phyloP scores from a whole-genome alignment of 1,140 invertebrate species.

The Cataglyphis hispanica region DNA sequence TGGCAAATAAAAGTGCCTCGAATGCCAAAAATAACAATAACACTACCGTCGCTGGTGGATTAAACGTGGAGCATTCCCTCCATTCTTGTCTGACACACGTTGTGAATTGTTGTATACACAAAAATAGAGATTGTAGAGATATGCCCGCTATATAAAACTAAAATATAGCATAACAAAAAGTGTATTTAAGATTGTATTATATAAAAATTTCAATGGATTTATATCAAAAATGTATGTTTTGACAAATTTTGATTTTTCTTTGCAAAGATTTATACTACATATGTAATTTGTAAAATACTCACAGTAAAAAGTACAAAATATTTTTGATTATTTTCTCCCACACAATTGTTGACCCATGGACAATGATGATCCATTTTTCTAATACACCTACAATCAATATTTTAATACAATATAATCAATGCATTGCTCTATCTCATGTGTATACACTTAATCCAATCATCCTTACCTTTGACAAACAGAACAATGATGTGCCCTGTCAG shows the following conservation, averaged over 20 bases:
- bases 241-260: background rate
- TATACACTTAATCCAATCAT: background rate
- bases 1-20: constrained; percentile 98
- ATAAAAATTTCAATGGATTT: constrained; percentile 9
- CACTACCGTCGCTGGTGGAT: constrained; percentile 98
- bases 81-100: constrained; percentile 97
- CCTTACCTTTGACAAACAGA: constrained; percentile 95
- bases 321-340: constrained; percentile 99
- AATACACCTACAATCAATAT: constrained; percentile 90
- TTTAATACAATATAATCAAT: constrained; percentile 33
- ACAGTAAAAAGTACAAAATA: constrained; percentile 99
- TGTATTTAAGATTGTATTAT: background rate
- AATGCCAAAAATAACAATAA: constrained; percentile 98
- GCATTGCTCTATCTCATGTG: background rate
- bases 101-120: constrained; percentile 97
- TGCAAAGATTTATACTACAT: background rate
- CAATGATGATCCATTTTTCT: constrained; percentile 99
- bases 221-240: background rate
- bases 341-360: constrained; percentile 99
- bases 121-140: constrained; percentile 96
- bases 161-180: constrained; percentile 81
- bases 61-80: constrained; percentile 97
- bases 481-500: constrained; percentile 99
- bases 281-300: constrained; percentile 84
- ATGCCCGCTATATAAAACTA: constrained; percentile 99